Conservation (phyloP, 2,113 vertebrate genomes). For the Phaetusa simplex region DNA sequence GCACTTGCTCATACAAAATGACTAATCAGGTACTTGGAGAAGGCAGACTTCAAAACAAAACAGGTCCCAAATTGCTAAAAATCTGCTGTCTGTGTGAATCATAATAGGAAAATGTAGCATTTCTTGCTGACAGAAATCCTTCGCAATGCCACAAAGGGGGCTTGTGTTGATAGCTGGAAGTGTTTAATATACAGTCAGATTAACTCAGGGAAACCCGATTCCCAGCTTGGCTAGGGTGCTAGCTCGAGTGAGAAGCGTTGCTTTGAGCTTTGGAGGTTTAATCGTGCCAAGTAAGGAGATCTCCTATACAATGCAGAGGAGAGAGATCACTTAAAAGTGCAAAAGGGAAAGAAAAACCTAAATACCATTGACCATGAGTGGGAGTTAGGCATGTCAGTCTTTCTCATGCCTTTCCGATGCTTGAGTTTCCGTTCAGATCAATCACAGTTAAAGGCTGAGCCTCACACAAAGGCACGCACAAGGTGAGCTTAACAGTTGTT, state of each 20-base stretch:
- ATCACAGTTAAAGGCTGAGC: background rate
- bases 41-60: background rate
- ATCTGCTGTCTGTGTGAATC: background rate
- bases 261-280: background rate
- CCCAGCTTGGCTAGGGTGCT: background rate
- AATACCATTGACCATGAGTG: background rate
- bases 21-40: background rate
- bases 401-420: background rate
- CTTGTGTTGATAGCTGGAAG: conserved; percentile 38
- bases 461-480: background rate
- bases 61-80: background rate
- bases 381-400: background rate
- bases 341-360: background rate
- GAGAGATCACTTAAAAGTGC: background rate
- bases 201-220: background rate
- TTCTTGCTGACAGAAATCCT: conserved; percentile 16
- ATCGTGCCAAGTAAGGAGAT: background rate
- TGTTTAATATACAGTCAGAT: conserved; percentile 2
- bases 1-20: background rate
- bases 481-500: background rate
- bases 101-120: background rate
- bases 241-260: background rate
- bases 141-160: background rate
- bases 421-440: background rate
- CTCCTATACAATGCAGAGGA: background rate